phyloP scores from a whole-genome alignment of 2,888 invertebrate species.

The Diaperis boleti region DNA sequence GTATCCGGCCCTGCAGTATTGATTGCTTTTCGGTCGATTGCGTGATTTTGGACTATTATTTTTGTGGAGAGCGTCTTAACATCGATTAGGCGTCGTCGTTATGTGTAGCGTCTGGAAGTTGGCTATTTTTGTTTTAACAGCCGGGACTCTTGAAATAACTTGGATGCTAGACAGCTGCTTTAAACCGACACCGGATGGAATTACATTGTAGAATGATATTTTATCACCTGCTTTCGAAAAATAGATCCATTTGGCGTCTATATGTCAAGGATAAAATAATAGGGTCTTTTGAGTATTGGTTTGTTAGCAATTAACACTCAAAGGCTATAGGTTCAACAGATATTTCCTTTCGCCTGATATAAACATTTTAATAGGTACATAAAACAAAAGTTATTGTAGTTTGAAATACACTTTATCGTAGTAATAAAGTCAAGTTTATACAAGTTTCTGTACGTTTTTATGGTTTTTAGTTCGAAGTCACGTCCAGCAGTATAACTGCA shows the following conservation, averaged over 20 bases:
- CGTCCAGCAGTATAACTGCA: no score
- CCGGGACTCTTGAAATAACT: constrained; percentile 34
- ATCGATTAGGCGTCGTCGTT: constrained; percentile 36
- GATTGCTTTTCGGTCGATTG: constrained; percentile 18
- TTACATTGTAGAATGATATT: constrained; percentile 27
- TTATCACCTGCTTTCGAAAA: constrained; percentile 1
- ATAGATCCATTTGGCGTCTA: neutral
- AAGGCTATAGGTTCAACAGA: no score
- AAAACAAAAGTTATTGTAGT: no score
- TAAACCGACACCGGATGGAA: constrained; percentile 37
- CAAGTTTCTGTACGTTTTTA: no score
- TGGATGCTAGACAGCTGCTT: constrained; percentile 34
- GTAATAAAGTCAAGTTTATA: no score
- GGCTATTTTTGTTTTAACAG: constrained; percentile 38
- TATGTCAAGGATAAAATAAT: neutral
- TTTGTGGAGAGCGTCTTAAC: constrained; percentile 7
- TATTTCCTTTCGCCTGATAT: no score
- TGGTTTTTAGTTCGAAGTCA: no score
- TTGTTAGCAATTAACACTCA: no score
- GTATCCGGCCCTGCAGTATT: neutral
- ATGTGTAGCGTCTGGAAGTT: constrained; percentile 33
- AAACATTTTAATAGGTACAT: no score
- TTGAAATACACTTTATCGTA: no score
- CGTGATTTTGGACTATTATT: constrained; percentile 30
- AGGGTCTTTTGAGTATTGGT: no score